Percentiles rank a stretch among this genome's conserved stretches.
phyloP scores from a whole-genome alignment of 2,888 invertebrate genomes.

The Coelinius sp. region DNA sequence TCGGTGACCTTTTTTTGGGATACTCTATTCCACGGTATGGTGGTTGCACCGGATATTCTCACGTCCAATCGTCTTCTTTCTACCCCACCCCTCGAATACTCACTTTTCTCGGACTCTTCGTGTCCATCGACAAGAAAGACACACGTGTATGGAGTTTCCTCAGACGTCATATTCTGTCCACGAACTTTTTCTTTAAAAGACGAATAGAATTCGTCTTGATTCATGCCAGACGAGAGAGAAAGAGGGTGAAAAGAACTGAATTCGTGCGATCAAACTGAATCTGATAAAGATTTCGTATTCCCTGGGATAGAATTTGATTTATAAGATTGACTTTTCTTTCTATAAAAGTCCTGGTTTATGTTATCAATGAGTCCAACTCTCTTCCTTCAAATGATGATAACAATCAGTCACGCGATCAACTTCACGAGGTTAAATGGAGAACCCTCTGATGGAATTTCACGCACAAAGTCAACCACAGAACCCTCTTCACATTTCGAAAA shows the following conservation, averaged over 20 bases:
- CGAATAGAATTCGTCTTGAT: slow-evolving; percentile 38
- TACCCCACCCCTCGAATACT: neutral
- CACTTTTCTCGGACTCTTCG: slow-evolving; percentile 12
- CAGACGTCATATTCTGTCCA: slow-evolving; percentile 32
- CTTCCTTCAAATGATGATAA: no score
- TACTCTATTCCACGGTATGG: slow-evolving; percentile 1
- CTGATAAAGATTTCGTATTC: slow-evolving; percentile 25
- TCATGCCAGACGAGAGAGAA: slow-evolving; percentile 12
- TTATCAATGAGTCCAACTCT: neutral
- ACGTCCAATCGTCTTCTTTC: slow-evolving; percentile 5
- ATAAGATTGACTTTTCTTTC: neutral
- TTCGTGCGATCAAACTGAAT: slow-evolving; percentile 20
- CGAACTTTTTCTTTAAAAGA: slow-evolving; percentile 36
- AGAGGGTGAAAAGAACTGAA: slow-evolving; percentile 13
- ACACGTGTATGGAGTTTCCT: slow-evolving; percentile 2
- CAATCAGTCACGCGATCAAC: no score
- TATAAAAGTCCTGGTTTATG: neutral
- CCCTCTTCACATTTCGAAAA: no score
- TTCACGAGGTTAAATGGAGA: no score
- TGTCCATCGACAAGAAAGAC: slow-evolving; percentile 13
- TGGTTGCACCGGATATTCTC: slow-evolving; percentile 28
- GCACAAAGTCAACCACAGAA: no score
- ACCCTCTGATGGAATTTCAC: no score
- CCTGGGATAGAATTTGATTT: slow-evolving; percentile 6
- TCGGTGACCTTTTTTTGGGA: slow-evolving; percentile 38